Evolutionary conservation across 2,113 vertebrate genomes (phyloP).

Genomic region (Phyllopteryx taeniolatus): DNA sequence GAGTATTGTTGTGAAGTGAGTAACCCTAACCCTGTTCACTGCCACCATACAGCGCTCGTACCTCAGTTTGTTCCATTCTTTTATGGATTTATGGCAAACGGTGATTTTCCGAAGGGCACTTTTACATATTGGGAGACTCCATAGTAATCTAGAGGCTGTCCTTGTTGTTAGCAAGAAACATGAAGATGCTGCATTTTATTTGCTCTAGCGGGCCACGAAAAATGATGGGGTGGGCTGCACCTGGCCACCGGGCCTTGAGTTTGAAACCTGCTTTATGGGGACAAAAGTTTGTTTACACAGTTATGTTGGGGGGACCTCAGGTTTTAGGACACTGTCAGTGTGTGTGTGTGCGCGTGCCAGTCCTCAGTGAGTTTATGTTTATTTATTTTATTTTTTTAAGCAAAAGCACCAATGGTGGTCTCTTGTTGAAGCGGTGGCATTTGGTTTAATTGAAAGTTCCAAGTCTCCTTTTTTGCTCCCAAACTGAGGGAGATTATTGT

Average conservation of each 20-base stretch:
- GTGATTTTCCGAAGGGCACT: no score
- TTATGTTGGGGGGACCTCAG: background rate
- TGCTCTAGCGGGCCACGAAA: no score
- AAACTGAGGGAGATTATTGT: conserved; percentile 61
- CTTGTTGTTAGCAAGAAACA: no score
- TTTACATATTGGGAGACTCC: no score
- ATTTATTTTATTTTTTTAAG: background rate
- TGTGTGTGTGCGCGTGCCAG: background rate
- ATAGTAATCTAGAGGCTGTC: no score
- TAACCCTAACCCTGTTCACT: no score
- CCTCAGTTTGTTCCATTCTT: no score
- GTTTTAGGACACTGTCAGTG: background rate
- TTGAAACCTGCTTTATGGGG: background rate
- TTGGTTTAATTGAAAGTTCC: conserved; percentile 51
- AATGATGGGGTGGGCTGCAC: no score
- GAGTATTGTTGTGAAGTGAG: no score
- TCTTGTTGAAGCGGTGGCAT: conserved; percentile 41
- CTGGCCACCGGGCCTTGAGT: background rate
- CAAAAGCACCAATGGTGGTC: conserved; percentile 47
- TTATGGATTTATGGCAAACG: no score
- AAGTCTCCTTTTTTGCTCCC: conserved; percentile 32
- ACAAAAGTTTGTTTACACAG: background rate
- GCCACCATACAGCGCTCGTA: no score
- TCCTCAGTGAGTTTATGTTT: conserved; percentile 15
- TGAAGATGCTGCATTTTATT: no score